Percentiles rank a stretch among this genome's conserved stretches.
phyloP scores from a whole-genome alignment of 2,113 vertebrate species.

The Struthidea cinerea region DNA sequence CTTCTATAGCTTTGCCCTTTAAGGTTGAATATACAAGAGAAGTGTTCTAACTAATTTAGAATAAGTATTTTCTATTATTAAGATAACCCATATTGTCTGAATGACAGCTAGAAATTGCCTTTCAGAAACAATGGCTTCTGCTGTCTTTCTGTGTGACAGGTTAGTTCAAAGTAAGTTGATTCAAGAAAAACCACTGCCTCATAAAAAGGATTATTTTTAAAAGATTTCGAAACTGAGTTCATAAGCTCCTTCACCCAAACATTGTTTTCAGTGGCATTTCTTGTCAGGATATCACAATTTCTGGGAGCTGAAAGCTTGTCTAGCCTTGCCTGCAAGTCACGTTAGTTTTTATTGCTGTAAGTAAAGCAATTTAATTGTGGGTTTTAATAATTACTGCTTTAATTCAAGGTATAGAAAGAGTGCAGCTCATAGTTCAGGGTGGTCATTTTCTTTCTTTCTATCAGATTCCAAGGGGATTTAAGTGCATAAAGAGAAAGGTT shows the following conservation, averaged over 20 bases:
- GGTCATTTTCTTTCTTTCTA: not conserved
- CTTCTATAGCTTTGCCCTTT: not conserved
- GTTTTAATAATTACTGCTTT: constrained; percentile 5
- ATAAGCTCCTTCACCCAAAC: not conserved
- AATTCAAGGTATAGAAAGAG: not conserved
- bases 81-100: not conserved
- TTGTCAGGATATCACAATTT: not conserved
- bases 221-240: not conserved
- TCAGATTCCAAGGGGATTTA: not conserved
- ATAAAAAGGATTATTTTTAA: not conserved
- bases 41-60: not conserved
- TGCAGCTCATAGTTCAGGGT: not conserved
- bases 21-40: not conserved
- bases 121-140: not conserved
- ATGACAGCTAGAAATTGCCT: not conserved
- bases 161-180: not conserved
- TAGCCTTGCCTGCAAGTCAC: not conserved
- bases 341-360: not conserved
- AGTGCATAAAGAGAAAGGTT: not conserved
- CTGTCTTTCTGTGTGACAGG: not conserved
- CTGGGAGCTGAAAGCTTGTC: not conserved
- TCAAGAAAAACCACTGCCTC: not conserved
- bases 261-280: not conserved
- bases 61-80: not conserved
- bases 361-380: not conserved